Evolutionary conservation across 2,797 vertebrate species (phyloP).

Genomic region (Gambusia yucatana): DNA sequence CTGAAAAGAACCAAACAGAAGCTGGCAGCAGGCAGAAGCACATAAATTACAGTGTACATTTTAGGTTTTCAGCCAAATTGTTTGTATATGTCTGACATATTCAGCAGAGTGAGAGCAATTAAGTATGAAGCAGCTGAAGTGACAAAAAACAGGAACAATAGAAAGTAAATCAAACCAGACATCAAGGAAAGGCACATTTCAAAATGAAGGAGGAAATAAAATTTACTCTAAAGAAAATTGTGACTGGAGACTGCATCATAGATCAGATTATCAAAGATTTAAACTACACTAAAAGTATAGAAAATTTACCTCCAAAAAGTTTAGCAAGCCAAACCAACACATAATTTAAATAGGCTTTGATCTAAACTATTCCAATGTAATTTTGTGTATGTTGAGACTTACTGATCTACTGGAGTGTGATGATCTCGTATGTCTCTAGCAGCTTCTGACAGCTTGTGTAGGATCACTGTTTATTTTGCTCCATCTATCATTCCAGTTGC

Average conservation of each 20-base stretch:
- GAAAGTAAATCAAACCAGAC: no score
- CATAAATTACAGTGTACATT: background rate
- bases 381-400: background rate
- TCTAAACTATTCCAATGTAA: background rate
- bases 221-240: no score
- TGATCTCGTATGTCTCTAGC: background rate
- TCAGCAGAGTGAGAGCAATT: background rate
- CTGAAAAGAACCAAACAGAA: background rate
- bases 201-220: no score
- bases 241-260: no score
- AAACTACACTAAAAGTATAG: no score
- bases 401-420: background rate
- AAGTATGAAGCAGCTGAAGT: background rate
- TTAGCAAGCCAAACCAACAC: no score
- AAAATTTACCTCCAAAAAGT: no score
- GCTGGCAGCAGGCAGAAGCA: background rate
- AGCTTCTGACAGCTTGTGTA: background rate
- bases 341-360: no score
- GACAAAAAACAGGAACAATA: background rate
- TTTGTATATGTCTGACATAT: background rate
- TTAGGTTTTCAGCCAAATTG: background rate
- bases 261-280: no score
- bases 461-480: no score
- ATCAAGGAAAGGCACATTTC: no score
- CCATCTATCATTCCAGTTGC: no score